Percentiles rank a stretch among this genome's conserved stretches.
phyloP scores from a whole-genome alignment of 2,113 vertebrate species.

The Nicator chloris region DNA sequence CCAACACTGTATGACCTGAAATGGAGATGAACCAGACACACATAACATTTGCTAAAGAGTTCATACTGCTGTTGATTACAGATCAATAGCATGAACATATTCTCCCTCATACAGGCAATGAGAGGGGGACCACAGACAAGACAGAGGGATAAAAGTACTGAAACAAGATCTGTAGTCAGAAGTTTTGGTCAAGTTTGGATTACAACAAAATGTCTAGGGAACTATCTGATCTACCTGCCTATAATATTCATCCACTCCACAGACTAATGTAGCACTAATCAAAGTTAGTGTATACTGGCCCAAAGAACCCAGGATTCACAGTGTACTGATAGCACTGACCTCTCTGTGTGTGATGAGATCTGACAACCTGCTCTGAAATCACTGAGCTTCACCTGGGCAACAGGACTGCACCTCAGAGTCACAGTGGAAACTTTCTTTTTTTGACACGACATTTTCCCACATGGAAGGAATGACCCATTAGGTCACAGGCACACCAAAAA shows the following conservation, averaged over 20 bases:
- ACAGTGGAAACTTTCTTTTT: neutral
- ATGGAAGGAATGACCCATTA: neutral
- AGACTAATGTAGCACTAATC: rapidly evolving
- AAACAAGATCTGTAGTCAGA: neutral
- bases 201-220: neutral
- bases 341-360: neutral
- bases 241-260: neutral
- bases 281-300: neutral
- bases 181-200: neutral
- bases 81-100: neutral
- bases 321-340: neutral
- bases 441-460: neutral
- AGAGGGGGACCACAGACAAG: neutral
- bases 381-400: neutral
- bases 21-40: neutral
- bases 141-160: neutral
- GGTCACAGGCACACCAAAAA: neutral
- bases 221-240: neutral
- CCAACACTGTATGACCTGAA: neutral
- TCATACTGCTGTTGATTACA: neutral
- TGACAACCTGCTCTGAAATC: neutral
- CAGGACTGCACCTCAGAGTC: neutral
- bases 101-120: neutral
- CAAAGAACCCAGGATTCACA: neutral
- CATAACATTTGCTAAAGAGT: neutral